phyloP scores from a whole-genome alignment of 2,888 invertebrate species.

The Pachycephus smyrnensis region DNA sequence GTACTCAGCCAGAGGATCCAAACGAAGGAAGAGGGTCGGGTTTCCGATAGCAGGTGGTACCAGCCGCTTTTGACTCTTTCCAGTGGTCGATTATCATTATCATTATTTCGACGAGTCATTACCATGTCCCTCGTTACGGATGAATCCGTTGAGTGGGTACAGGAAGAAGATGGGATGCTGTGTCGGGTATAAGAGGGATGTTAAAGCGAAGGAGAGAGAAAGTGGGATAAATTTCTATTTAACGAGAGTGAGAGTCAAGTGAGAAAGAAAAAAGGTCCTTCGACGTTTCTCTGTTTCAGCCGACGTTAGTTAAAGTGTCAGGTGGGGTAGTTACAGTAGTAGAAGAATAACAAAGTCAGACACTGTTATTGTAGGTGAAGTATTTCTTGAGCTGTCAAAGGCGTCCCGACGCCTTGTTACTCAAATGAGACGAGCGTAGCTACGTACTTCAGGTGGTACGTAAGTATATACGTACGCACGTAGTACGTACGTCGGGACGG shows the following conservation, averaged over 20 bases:
- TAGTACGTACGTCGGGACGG: conserved; percentile 33
- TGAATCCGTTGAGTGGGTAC: too few species aligned
- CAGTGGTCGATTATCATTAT: too few species aligned
- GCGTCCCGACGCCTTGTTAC: not conserved
- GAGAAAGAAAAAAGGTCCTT: not conserved
- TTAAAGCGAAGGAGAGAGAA: not conserved
- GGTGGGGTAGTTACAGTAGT: too few species aligned
- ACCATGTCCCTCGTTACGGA: too few species aligned
- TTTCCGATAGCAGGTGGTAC: too few species aligned
- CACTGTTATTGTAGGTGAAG: too few species aligned
- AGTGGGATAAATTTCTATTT: not conserved
- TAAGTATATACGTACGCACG: not conserved
- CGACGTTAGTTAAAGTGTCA: not conserved
- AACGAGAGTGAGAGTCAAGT: not conserved
- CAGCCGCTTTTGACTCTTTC: too few species aligned
- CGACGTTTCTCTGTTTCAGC: not conserved
- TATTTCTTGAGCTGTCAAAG: not conserved
- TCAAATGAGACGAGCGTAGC: not conserved
- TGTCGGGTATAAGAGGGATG: too few species aligned
- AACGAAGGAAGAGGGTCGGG: too few species aligned
- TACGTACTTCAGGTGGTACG: not conserved
- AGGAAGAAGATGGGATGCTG: too few species aligned
- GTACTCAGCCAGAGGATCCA: not conserved
- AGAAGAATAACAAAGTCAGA: too few species aligned
- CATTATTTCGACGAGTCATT: too few species aligned